Conservation (phyloP, 2,797 vertebrate species). For the Myripristis jacobus region DNA sequence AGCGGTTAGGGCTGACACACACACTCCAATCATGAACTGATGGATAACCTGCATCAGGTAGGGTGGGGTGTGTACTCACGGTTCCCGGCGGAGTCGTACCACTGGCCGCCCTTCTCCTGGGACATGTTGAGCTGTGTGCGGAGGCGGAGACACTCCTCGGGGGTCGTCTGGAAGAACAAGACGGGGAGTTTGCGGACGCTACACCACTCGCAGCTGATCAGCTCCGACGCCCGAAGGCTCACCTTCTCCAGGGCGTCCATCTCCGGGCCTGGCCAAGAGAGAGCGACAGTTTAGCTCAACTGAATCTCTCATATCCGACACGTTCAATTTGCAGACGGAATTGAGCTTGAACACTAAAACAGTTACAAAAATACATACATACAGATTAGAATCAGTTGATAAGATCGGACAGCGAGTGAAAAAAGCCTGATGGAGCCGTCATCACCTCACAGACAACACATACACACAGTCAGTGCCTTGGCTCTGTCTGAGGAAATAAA, state of each 20-base stretch:
- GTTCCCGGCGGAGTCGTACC: slow-evolving; percentile 89
- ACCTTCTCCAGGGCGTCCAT: slow-evolving; percentile 78
- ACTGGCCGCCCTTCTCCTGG: slow-evolving; percentile 82
- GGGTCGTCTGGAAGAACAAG: slow-evolving; percentile 91
- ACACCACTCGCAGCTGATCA: slow-evolving; percentile 97
- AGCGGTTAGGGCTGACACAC: too few relatives aligned
- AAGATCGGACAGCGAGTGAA: too few relatives aligned
- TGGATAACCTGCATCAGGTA: too few relatives aligned
- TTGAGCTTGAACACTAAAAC: too few relatives aligned
- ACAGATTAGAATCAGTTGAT: too few relatives aligned
- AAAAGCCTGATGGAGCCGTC: too few relatives aligned
- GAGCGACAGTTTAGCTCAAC: not conserved
- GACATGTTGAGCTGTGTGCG: slow-evolving; percentile 89
- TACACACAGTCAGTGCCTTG: too few relatives aligned
- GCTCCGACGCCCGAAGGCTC: slow-evolving; percentile 87
- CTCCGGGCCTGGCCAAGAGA: slow-evolving; percentile 57
- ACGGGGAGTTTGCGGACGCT: slow-evolving; percentile 92
- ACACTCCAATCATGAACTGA: too few relatives aligned
- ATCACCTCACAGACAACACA: too few relatives aligned
- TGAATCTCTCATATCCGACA: not conserved
- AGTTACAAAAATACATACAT: too few relatives aligned
- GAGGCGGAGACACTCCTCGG: slow-evolving; percentile 86
- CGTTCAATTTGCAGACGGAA: too few relatives aligned
- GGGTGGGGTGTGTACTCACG: slow-evolving; percentile 79
- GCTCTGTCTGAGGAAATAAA: too few relatives aligned